Evolutionary conservation across 2,113 vertebrate species (phyloP).

Genomic region (Triplophysa siluroides): DNA sequence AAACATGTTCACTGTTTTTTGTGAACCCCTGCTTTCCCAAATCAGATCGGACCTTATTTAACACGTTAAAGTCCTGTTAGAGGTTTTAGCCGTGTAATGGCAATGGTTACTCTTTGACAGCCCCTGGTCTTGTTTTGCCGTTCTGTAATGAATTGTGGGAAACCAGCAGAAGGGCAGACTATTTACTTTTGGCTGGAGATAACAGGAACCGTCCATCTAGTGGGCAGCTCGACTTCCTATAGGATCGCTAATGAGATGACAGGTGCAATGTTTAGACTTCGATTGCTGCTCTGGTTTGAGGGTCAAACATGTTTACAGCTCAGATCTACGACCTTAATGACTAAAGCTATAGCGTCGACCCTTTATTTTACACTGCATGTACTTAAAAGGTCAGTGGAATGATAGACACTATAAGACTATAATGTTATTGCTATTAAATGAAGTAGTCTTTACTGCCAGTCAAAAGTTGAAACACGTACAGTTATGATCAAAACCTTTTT

Average conservation of each 20-base stretch:
- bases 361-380: slow-evolving; percentile 49
- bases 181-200: slow-evolving; percentile 63
- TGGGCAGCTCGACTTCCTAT: slow-evolving; percentile 59
- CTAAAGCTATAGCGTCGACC: slow-evolving; percentile 53
- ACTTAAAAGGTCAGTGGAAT: slow-evolving; percentile 48
- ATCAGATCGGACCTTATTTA: slow-evolving; percentile 73
- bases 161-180: slow-evolving; percentile 67
- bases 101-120: slow-evolving; percentile 67
- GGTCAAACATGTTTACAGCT: slow-evolving; percentile 50
- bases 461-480: too few relatives aligned
- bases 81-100: slow-evolving; percentile 68
- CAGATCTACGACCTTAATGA: slow-evolving; percentile 64
- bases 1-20: slow-evolving; percentile 45
- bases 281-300: slow-evolving; percentile 65
- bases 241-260: slow-evolving; percentile 74
- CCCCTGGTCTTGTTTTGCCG: slow-evolving; percentile 55
- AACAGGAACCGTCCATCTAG: slow-evolving; percentile 62
- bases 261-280: slow-evolving; percentile 67
- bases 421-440: too few relatives aligned
- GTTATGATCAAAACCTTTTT: too few relatives aligned
- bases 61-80: slow-evolving; percentile 67
- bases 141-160: slow-evolving; percentile 69
- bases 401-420: not conserved
- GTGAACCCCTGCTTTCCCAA: slow-evolving; percentile 49
- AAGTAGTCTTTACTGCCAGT: too few relatives aligned